Evolutionary conservation across 2,888 invertebrate species (phyloP).

Genomic region (Drosophila formosana): DNA sequence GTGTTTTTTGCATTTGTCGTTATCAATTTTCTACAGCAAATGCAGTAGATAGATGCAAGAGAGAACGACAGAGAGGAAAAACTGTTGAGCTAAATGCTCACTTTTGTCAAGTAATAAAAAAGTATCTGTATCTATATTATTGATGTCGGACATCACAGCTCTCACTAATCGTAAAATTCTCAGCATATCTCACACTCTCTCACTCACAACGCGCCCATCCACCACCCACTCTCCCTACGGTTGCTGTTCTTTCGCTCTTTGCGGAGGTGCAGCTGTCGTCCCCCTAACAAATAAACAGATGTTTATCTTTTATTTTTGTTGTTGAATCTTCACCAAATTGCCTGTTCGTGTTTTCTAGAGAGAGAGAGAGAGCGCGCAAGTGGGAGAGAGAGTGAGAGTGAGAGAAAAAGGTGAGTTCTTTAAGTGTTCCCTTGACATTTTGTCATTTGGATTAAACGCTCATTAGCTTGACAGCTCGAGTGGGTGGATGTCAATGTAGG

Average conservation of each 20-base stretch:
- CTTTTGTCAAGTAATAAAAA: constrained; percentile 20
- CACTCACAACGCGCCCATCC: background rate
- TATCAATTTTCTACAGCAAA: constrained; percentile 53
- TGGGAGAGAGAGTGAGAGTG: background rate
- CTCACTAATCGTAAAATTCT: constrained; percentile 23
- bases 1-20: constrained; percentile 45
- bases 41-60: constrained; percentile 11
- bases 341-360: constrained; percentile 2
- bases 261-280: constrained; percentile 35
- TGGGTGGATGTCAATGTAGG: constrained; percentile 37
- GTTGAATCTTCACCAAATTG: constrained; percentile 18
- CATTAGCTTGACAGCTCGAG: constrained; percentile 55
- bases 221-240: constrained; percentile 2
- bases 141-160: constrained; percentile 19
- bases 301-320: constrained; percentile 63
- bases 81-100: constrained; percentile 8
- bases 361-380: background rate
- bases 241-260: constrained; percentile 13
- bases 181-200: constrained; percentile 5
- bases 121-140: constrained; percentile 25
- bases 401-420: constrained; percentile 37
- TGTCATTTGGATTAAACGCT: constrained; percentile 72
- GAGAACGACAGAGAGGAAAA: background rate
- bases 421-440: constrained; percentile 68
- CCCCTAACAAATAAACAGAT: constrained; percentile 52